Evolutionary conservation across 2,113 vertebrate species (phyloP), one percentile per base, ranked within the genome.

Genomic region (Promerops cafer): DNA sequence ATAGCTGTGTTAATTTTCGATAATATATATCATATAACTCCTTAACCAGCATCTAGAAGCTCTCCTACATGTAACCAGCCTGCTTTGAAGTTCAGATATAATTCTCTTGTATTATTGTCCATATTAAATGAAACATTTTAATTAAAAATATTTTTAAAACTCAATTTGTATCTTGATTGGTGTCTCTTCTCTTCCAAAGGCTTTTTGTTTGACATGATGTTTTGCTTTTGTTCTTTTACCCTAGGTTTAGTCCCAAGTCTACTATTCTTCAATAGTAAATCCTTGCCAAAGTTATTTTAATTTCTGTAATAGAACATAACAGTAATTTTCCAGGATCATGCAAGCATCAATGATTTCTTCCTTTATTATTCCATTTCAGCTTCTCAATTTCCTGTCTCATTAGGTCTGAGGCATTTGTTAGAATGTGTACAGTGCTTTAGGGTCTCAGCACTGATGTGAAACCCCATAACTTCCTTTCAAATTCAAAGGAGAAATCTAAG

Each of bases 301-400:
- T 95, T 92, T 87, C 76, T 69, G 30, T 63, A 90, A 57, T 10
- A 92, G 54, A 82, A 52, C 42, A 37, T 24, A 95, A 69, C 19
- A 75, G 56, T 81, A 7, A 76, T 83, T 96, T 87, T 84, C 74
- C 74, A 86, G 42, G 39, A 87, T 90, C 45, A 56, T 21, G 23
- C 15, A 69, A 72, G 60, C 50, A 74, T 80, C 59, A 78, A 14
- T 57, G 40, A 57, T 92, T 85, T 71, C 77, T 94, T 68, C 70
- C 23, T 72, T 88, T 83, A 65, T 68, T 69, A 68, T 45, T 84
- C 52, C 2, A 0, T 84, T 86, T 93, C 71, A 94, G 11, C n/a
- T 87, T 59, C 91, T 77, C 50, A 63, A 71, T 92, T 95, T 96
- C 65, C 95, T 89, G 37, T 95, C 65, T 95, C 74, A 89, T 80